Evolutionary conservation across 2,797 vertebrate genomes (phyloP), one percentile per base, ranked within the genome.

Genomic region (Epinephelus awoara): DNA sequence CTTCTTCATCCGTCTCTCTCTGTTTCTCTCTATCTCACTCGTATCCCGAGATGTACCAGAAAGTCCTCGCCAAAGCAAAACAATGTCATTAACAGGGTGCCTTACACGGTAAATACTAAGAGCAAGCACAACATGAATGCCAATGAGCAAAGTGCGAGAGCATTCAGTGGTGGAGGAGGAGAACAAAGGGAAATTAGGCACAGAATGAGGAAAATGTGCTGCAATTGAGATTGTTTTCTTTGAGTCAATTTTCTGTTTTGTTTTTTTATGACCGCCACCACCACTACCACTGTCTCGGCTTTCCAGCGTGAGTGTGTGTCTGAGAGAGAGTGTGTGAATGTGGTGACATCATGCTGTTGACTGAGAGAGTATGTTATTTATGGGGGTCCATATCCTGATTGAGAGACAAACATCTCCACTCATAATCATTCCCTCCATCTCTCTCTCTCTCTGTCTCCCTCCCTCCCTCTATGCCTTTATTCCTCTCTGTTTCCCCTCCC

Each of bases 361-460:
- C 79, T 82, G 64, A 56, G 86, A 86, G 77, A 64, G 77, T 68
- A 68, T 66, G 82, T 85, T 90, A 91, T 94, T 92, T 92, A 91
- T 92, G 83, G 73, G 71, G 79, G 85, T 83, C 87, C 90, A 92
- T 92, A 89, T 91, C 87, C 87, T 90, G 87, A 93, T 91, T 92
- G 87, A 90, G 88, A 88, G 83, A 79, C 72, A 56, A 83, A 83
- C 61, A 54, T 88, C 85, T 83, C 81, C 82, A 84, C 85, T 90
- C 84, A 80, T 84, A 90, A 86, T 90, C 76, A 81, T 68, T 78
- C 64, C 34, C 77, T 80, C 70, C 51, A 40, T 82, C 79, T 49
- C 47, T 19, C 72, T 19, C 72, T 46, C 25, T 17, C 77, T 40
- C 62, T 27, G 34, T 34, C 7, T 34, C 34, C 34, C 34, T 34